Evolutionary conservation across 2,797 vertebrate species (phyloP).

Genomic region (Lagocephalus sceleratus): DNA sequence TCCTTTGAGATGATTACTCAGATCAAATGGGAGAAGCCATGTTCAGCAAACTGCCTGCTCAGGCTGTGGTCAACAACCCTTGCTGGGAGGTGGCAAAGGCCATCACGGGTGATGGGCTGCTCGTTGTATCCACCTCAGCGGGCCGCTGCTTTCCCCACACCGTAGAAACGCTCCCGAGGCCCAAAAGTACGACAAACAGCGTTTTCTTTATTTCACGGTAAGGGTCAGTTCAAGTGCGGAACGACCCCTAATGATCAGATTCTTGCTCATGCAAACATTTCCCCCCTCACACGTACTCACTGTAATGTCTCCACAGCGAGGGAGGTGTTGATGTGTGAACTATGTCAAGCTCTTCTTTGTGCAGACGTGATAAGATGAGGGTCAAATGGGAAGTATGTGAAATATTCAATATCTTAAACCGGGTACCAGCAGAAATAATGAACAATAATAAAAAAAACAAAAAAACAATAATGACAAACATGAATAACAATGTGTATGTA

Average conservation of each 20-base stretch:
- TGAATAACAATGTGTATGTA: too few relatives aligned
- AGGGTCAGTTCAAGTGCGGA: constrained; percentile 23
- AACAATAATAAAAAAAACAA: too few relatives aligned
- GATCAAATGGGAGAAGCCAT: constrained; percentile 47
- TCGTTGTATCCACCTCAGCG: constrained; percentile 18
- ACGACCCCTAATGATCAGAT: constrained; percentile 43
- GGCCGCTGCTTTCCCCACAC: constrained; percentile 7
- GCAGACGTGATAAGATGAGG: constrained; percentile 43
- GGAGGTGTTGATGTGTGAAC: constrained; percentile 54
- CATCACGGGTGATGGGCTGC: constrained; percentile 30
- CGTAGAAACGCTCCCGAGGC: constrained; percentile 8
- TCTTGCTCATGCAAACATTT: constrained; percentile 37
- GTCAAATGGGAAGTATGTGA: constrained; percentile 46
- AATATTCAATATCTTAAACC: constrained; percentile 2
- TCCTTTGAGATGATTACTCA: constrained; percentile 35
- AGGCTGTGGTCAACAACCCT: constrained; percentile 28
- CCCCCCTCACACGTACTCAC: constrained; percentile 51
- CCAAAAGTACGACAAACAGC: not conserved
- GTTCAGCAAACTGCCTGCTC: constrained; percentile 42
- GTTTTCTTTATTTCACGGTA: not conserved
- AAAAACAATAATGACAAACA: too few relatives aligned
- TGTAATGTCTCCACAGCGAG: constrained; percentile 20
- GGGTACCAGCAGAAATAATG: too few relatives aligned
- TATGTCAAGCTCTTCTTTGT: constrained; percentile 53
- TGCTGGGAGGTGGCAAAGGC: constrained; percentile 47